Base-by-base conservation (phyloP, 2,797 vertebrate species). In the Myiothlypis chrysogaster region DNA sequence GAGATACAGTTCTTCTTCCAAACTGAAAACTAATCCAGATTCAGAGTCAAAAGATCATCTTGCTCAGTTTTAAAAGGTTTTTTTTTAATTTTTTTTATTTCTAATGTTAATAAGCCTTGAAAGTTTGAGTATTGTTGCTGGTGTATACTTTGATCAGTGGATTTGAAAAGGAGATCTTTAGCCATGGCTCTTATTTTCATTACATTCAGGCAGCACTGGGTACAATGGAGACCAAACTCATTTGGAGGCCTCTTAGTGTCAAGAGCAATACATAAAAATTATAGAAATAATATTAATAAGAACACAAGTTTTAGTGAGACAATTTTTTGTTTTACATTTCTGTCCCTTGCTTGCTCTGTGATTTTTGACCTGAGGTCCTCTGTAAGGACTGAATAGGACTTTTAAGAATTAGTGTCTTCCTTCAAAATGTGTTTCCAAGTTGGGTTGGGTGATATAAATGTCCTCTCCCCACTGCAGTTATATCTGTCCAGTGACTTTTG, bases 1-100 rank as follows among this genome's bases (percentile, higher is more conserved):
- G 83, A 93, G 87, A 83, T 46, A 83, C 3, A 52, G 86, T 93
- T 94, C 72, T 57, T 61, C 50, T 76, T 64, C 90, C 53, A 83
- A 92, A 83, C 32, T 41, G 90, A 96, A 92, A 86, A 69, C 30
- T 94, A 93, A 96, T 91, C 91, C 94, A 94, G 52, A 85, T 81
- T 93, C 69, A 73, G 89, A 95, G 73, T 92, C 72, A 93, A 96
- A 93, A 95, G 76, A 77, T 92, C 93, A 88, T 78, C 83, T 96
- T 89, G 25, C 49, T 69, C 44, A 37, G 35, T 72, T 87, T 44
- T 90, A 52, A 72, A 92, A 90, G 18, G 17, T 2, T 52, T 52
- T 25, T 91, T 83, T 83, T 91, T 73, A 53, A 87, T 35, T 78
- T 80, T 80, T 89, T 91, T 92, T 89, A 32, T 89, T 90, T 94